Evolutionary conservation across 2,888 invertebrate genomes (phyloP), one percentile per base, ranked within the genome.

Genomic region (Terebella lapidaria): DNA sequence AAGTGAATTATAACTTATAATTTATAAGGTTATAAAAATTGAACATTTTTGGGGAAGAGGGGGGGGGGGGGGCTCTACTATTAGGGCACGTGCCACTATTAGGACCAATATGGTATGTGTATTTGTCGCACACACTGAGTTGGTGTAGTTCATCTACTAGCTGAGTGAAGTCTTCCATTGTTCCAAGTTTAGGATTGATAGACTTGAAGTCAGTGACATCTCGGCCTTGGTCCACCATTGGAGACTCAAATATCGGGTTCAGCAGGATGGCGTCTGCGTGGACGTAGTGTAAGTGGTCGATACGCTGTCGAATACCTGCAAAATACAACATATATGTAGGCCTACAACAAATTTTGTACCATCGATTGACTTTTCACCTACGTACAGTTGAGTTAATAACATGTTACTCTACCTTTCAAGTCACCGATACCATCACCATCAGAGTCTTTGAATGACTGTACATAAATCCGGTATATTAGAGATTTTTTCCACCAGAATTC

Each of bases 191-290:
- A 0, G 86, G 78, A 69, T 91, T 87, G 42, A 93, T 86, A n/a
- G 84, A 84, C 61, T 82, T 86, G 78, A 89, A 92, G 79, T 92
- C 85, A 28, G 88, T 63, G 69, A 93, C 88, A 73, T 92, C 94
- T 70, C 91, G 91, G 0, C 92, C 92, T 74, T 88, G 88, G 80
- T 92, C 92, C 18, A 65, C 57, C 24, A 54, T 30, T 3, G 63
- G 58, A n/a, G 68, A 67, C 29, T 64, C 57, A 59, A 72, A 73
- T 59, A 77, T 65, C 2, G 74, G 72, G 56, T 72, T 73, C 15
- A 79, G 65, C 1, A 76, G 70, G n/a, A 78, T 64, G 3, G 72
- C 70, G 22, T 70, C 68, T 1, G 74, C 68, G 3, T 74, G 74
- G 1, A 76, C 66, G 25, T 70, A 68, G 22, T 68, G 60, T 51